Conservation (phyloP, 2,113 vertebrate genomes). For the Lasiurus borealis region DNA sequence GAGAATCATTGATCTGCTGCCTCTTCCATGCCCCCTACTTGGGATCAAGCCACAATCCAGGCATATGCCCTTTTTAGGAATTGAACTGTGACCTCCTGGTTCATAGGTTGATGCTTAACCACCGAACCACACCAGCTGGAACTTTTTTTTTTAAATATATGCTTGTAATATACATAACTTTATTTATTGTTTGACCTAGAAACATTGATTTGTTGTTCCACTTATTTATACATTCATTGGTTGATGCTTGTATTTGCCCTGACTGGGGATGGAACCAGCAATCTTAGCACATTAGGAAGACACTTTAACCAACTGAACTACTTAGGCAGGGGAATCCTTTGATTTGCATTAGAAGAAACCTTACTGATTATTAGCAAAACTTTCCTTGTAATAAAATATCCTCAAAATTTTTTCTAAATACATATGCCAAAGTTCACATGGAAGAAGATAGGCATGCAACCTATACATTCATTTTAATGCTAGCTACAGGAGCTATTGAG, state of each 20-base stretch:
- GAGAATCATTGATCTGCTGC: too few species aligned
- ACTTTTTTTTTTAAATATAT: too few species aligned
- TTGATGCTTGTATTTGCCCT: not conserved
- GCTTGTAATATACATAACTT: too few species aligned
- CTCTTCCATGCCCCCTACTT: too few species aligned
- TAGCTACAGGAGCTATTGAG: not conserved
- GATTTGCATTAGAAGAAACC: slow-evolving; percentile 2
- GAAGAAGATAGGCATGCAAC: not conserved
- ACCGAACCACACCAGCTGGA: too few species aligned
- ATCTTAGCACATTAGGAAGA: not conserved
- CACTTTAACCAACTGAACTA: not conserved
- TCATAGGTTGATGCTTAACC: too few species aligned
- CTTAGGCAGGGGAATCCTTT: not conserved
- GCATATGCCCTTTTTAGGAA: too few species aligned
- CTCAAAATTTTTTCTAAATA: not conserved
- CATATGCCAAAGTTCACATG: not conserved
- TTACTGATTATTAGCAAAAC: slow-evolving; percentile 5
- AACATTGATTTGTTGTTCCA: too few species aligned
- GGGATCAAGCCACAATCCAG: too few species aligned
- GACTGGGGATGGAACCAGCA: not conserved
- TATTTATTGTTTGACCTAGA: too few species aligned
- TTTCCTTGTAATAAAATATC: not conserved
- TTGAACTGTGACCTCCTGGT: too few species aligned
- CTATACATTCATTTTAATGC: not conserved
- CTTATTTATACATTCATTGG: not conserved